Conservation (phyloP, 1,140 invertebrate genomes). For the Brachionus plicatilis region DNA sequence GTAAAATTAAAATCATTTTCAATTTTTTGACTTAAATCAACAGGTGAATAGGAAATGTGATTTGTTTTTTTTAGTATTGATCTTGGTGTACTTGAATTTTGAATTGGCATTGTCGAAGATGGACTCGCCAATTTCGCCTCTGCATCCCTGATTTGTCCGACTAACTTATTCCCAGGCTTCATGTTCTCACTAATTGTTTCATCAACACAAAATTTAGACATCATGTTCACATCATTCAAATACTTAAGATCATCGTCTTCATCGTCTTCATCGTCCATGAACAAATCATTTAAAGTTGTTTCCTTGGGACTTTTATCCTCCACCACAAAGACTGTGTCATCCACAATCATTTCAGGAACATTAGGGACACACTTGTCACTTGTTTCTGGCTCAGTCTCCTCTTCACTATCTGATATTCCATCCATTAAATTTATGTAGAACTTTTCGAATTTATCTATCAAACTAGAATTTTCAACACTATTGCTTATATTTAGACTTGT, state of each 20-base stretch:
- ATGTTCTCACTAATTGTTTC: slow-evolving; percentile 5
- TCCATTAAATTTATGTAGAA: neutral
- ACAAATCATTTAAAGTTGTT: slow-evolving; percentile 25
- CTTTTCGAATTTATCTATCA: slow-evolving; percentile 1
- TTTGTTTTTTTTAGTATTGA: slow-evolving; percentile 1
- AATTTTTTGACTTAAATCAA: neutral
- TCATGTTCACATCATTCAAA: neutral
- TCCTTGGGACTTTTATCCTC: neutral
- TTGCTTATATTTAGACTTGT: neutral
- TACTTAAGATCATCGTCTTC: slow-evolving; percentile 30
- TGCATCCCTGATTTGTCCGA: neutral
- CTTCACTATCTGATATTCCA: neutral
- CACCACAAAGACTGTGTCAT: neutral
- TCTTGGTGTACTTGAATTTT: neutral
- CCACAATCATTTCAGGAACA: neutral
- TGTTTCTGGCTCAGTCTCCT: neutral
- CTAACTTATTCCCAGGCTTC: neutral
- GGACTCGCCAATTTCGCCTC: neutral
- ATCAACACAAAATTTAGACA: neutral
- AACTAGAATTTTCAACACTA: neutral
- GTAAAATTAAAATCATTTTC: neutral
- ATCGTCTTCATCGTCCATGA: slow-evolving; percentile 16
- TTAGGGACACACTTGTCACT: neutral
- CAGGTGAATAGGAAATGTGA: neutral
- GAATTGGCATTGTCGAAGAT: neutral